Percentiles rank a stretch among this genome's conserved stretches.
Evolutionary conservation across 2,113 vertebrate species (phyloP).

Genomic region (Nycticebus coucang): DNA sequence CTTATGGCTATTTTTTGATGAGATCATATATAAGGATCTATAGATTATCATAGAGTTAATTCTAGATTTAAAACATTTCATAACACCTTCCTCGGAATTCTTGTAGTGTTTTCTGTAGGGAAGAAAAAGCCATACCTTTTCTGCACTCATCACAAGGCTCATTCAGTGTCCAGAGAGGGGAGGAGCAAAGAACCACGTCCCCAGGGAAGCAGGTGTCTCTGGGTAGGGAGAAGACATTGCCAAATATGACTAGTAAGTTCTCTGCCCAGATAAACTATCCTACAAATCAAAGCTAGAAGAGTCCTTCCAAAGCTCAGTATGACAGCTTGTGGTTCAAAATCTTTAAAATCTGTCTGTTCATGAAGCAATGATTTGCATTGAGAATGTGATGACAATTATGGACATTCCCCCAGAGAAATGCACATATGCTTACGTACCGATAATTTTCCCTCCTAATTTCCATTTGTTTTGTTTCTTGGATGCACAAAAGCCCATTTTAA

Average conservation of each 20-base stretch:
- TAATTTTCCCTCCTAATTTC: neutral
- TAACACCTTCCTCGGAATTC: neutral
- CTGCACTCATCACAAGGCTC: neutral
- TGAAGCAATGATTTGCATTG: neutral
- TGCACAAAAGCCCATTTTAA: neutral
- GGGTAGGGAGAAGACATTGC: neutral
- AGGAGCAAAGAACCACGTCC: neutral
- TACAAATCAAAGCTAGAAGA: neutral
- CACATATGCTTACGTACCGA: neutral
- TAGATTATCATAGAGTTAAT: slow-evolving; percentile 3
- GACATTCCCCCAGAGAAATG: neutral
- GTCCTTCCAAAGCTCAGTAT: neutral
- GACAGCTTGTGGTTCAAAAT: neutral
- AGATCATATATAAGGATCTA: neutral
- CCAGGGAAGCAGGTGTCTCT: neutral
- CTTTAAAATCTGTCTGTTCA: neutral
- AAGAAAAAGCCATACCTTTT: neutral
- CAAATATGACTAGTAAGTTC: neutral
- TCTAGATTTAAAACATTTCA: slow-evolving; percentile 3
- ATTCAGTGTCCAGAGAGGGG: neutral
- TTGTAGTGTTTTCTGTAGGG: neutral
- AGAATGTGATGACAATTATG: neutral
- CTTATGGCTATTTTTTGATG: slow-evolving; percentile 12
- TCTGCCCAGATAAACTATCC: neutral
- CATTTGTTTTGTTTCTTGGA: too few species aligned